Conservation (phyloP, 2,888 invertebrate species). For the Apotomis betuletana region DNA sequence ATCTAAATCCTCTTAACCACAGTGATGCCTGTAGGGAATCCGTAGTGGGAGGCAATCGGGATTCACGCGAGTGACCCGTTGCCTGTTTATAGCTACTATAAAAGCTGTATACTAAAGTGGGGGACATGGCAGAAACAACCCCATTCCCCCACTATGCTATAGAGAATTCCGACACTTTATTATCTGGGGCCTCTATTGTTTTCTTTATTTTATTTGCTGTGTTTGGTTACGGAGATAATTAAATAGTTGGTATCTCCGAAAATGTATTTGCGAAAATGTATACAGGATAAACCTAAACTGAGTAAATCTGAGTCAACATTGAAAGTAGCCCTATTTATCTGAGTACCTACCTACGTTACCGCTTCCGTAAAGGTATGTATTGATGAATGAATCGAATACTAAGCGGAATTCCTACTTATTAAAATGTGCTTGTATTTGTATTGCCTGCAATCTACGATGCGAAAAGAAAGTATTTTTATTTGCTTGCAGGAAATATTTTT, state of each 20-base stretch:
- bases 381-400: no score
- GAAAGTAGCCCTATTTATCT: no score
- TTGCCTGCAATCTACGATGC: no score
- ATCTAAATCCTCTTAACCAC: conserved; percentile 34
- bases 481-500: no score
- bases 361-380: no score
- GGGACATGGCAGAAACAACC: conserved; percentile 38
- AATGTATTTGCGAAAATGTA: no score
- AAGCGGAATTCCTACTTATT: no score
- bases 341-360: no score
- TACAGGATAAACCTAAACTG: no score
- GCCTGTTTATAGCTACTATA: conserved; percentile 41
- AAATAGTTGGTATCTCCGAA: conserved; percentile 8
- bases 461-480: background rate
- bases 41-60: conserved; percentile 35
- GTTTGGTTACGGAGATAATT: conserved; percentile 18
- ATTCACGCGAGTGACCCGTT: conserved; percentile 38
- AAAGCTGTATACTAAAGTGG: conserved; percentile 40
- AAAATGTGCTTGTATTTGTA: no score
- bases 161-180: conserved; percentile 38
- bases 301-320: no score
- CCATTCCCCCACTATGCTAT: conserved; percentile 30
- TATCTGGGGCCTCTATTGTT: conserved; percentile 33
- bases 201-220: conserved; percentile 22
- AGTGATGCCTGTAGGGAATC: conserved; percentile 32